Percentiles rank a stretch among this genome's conserved stretches.
These are phyloP conservation scores for Tetraodon nigroviridis DNA, from an alignment of 2,113 vertebrate species.

Conservation along the genomic window DNA sequence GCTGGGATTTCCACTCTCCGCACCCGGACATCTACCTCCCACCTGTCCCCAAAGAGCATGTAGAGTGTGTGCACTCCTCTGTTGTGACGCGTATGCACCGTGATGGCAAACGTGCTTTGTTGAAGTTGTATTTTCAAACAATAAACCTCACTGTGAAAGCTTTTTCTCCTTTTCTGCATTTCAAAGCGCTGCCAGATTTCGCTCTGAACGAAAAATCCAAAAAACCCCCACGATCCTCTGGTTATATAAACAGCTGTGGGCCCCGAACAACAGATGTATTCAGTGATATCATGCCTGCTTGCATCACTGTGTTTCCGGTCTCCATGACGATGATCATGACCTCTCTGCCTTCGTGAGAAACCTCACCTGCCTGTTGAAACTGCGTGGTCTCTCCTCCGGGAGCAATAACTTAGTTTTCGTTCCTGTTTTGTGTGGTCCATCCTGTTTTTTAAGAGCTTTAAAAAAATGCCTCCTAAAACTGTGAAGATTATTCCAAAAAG, in stretches of 20 bases:
- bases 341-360: conserved; percentile 5
- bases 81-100: conserved; percentile 38
- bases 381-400: not conserved
- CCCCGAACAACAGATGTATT: conserved; percentile 30
- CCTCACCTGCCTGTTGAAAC: conserved; percentile 28
- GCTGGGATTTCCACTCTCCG: conserved; percentile 6
- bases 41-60: conserved; percentile 41
- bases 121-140: conserved; percentile 40
- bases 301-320: conserved; percentile 52
- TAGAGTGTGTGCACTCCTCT: conserved; percentile 31
- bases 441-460: too few species aligned
- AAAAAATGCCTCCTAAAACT: too few species aligned
- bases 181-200: conserved; percentile 19
- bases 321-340: conserved; percentile 33
- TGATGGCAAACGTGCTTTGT: conserved; percentile 25
- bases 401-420: not conserved
- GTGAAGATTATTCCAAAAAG: too few species aligned
- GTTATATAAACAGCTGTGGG: conserved; percentile 41
- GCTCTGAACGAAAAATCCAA: conserved; percentile 15
- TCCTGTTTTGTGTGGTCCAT: not conserved
- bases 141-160: conserved; percentile 46
- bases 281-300: conserved; percentile 46
- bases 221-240: conserved; percentile 31
- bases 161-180: conserved; percentile 10
- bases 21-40: conserved; percentile 44